Percentiles rank a stretch among this genome's conserved stretches.
Conservation (phyloP, 1,140 invertebrate species). For the Achatina immaculata region DNA sequence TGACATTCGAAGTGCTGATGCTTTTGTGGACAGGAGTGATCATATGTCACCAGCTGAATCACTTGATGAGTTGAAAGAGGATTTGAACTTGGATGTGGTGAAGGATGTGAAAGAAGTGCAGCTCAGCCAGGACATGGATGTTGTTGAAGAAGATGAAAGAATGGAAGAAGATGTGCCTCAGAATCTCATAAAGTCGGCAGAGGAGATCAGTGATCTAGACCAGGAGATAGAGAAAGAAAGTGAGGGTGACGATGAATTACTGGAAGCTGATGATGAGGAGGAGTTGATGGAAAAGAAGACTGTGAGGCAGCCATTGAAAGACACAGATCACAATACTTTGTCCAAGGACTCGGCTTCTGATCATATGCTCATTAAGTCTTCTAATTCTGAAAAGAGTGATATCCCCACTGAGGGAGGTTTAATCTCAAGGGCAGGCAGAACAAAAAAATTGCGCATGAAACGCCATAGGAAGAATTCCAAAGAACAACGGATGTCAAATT, state of each 20-base stretch:
- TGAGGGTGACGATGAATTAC: slow-evolving; percentile 48
- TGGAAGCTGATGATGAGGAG: slow-evolving; percentile 46
- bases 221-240: slow-evolving; percentile 71
- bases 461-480: neutral
- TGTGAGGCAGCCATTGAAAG: slow-evolving; percentile 58
- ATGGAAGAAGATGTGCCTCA: slow-evolving; percentile 32
- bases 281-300: slow-evolving; percentile 63
- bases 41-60: slow-evolving; percentile 26
- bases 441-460: slow-evolving; percentile 5
- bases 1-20: slow-evolving; percentile 15
- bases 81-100: slow-evolving; percentile 36
- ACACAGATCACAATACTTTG: slow-evolving; percentile 67
- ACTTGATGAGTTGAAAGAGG: slow-evolving; percentile 41
- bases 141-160: slow-evolving; percentile 75
- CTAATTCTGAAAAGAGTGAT: slow-evolving; percentile 33
- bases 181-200: neutral
- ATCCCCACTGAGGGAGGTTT: slow-evolving; percentile 18
- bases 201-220: slow-evolving; percentile 55
- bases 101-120: slow-evolving; percentile 70
- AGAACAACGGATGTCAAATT: neutral
- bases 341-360: neutral
- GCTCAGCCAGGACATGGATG: slow-evolving; percentile 78
- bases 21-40: neutral
- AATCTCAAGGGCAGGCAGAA: neutral
- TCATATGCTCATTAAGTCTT: neutral